Base-by-base conservation (phyloP, 2,113 vertebrate species). In the Phalacrocorax carbo region DNA sequence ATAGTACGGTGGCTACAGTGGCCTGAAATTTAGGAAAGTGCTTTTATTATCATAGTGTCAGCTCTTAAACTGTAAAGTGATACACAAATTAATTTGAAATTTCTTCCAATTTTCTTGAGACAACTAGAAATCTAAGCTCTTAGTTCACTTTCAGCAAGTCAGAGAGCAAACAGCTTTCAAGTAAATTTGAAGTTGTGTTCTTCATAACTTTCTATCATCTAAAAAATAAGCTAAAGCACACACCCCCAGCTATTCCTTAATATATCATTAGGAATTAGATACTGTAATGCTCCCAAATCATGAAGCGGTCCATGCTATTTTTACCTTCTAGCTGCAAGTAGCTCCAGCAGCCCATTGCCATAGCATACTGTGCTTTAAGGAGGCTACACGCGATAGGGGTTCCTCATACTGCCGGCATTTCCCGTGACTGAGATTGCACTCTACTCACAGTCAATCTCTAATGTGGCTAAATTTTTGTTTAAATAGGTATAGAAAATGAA, bases 311-410 rank as follows among this genome's bases (percentile, higher is more conserved):
- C 13, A 2, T 9, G 38, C 36, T 32, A 2, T 25, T n/a, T 57
- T n/a, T 13, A 11, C 23, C 11, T 11, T 25, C 51, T 6, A 15
- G 65, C 38, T 30, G 34, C 27, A 32, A 12, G 48, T 5, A 38
- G 57, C 57, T 46, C 32, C 54, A 46, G 38, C 57, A 52, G 32
- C 46, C 20, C 62, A 4, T 13, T n/a, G 62, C 44, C 13, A 2
- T 15, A 26, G 44, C 22, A 7, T 13, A 7, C 52, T 21, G 42
- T 13, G 52, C 23, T 57, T 48, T 21, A 9, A 9, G 21, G 40
- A 62, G 55, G 38, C 22, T 14, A 14, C 38, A 4, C 2, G 2
- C 6, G 40, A 4, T 5, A 10, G n/a, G 40, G 9, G 11, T 7
- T 30, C 25, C 51, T 20, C 32, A 1, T 5, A 3, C 26, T 36